A percentile compares a stretch with the other conserved stretches of the same genome.
phyloP scores from a whole-genome alignment of 2,888 invertebrate genomes.

The Cepaea hortensis region DNA sequence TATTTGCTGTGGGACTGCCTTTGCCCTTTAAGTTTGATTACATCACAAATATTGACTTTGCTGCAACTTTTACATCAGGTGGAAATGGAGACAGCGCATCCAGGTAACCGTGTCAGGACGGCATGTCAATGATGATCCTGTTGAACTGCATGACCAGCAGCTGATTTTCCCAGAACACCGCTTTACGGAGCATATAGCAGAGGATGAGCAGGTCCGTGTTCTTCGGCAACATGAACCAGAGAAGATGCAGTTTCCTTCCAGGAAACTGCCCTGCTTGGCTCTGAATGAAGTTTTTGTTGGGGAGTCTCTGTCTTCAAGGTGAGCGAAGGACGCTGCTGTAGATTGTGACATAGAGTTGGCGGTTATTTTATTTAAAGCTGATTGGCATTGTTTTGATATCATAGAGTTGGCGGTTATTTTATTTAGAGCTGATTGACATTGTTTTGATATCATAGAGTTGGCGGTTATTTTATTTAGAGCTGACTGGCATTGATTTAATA shows the following conservation, averaged over 20 bases:
- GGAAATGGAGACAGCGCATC: conserved; percentile 92
- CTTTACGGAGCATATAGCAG: conserved; percentile 75
- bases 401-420: too few relatives aligned
- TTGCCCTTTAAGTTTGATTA: too few relatives aligned
- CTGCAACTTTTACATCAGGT: conserved; percentile 77
- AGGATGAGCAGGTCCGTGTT: conserved; percentile 57
- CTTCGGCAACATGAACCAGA: neutral
- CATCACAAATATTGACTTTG: too few relatives aligned
- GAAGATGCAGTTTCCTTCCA: conserved; percentile 15
- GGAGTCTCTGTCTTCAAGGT: conserved; percentile 91
- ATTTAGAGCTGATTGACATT: too few relatives aligned
- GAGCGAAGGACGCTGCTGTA: neutral
- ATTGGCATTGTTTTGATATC: too few relatives aligned
- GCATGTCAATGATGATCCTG: conserved; percentile 81
- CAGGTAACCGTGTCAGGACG: conserved; percentile 88
- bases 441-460: too few relatives aligned
- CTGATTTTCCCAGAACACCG: conserved; percentile 79
- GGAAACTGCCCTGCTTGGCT: conserved; percentile 87
- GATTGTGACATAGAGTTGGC: too few relatives aligned
- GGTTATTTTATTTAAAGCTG: too few relatives aligned
- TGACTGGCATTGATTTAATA: too few relatives aligned
- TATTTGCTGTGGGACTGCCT: too few relatives aligned
- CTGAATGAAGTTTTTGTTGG: conserved; percentile 99
- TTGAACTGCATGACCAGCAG: conserved; percentile 85
- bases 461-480: too few relatives aligned